phyloP scores from a whole-genome alignment of 2,797 vertebrate species.

The Heterohyrax brucei region DNA sequence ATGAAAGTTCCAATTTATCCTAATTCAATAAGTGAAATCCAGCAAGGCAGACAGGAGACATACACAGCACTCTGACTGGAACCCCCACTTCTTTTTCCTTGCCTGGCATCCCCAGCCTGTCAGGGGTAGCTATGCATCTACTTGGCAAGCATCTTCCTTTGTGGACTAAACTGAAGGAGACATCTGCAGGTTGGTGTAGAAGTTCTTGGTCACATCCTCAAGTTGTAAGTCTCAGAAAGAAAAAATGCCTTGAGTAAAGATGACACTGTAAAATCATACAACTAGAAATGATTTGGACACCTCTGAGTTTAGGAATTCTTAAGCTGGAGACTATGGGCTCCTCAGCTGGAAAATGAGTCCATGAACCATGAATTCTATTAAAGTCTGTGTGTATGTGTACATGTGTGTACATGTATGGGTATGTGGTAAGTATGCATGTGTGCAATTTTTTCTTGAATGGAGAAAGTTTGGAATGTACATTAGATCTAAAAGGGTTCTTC shows the following conservation, averaged over 20 bases:
- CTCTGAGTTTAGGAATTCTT: not conserved
- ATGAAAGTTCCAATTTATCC: conserved; percentile 93
- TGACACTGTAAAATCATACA: not conserved
- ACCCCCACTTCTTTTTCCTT: conserved; percentile 3
- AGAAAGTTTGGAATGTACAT: not conserved
- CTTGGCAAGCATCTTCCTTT: conserved; percentile 32
- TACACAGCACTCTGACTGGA: conserved; percentile 68
- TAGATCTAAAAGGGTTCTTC: conserved; percentile 32
- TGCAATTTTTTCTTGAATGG: not conserved
- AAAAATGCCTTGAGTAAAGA: conserved; percentile 45
- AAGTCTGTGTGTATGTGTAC: not conserved
- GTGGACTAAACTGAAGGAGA: not conserved
- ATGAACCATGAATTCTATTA: not conserved
- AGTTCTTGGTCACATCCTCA: not conserved
- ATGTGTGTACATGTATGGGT: not conserved
- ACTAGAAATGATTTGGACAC: not conserved
- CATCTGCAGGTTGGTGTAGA: not conserved
- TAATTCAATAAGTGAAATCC: conserved; percentile 92
- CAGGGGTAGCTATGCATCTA: not conserved
- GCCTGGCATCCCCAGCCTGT: not conserved
- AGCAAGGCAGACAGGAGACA: conserved; percentile 79
- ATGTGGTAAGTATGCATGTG: too few species aligned
- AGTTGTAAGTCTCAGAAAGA: not conserved
- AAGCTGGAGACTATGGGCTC: not conserved
- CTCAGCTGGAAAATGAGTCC: not conserved